These are phyloP conservation scores for Drosophila robusta DNA, from an alignment of 2,888 invertebrate genomes.

Conservation along the genomic window DNA sequence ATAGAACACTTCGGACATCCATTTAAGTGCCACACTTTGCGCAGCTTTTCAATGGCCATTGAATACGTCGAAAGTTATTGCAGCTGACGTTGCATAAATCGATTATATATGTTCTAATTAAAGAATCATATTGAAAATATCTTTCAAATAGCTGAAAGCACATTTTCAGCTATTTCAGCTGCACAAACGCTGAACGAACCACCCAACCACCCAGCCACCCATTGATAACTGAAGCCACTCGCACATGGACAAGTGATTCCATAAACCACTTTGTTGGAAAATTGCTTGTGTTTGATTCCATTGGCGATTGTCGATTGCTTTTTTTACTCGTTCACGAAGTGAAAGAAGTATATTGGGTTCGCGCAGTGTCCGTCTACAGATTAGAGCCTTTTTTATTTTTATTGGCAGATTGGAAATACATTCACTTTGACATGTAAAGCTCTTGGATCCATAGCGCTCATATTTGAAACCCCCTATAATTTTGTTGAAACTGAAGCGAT, in stretches of 20 bases:
- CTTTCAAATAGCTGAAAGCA: constrained; percentile 17
- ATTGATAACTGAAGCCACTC: constrained; percentile 24
- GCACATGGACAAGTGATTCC: constrained; percentile 22
- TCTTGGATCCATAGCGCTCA: too few relatives aligned
- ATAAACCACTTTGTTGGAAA: constrained; percentile 43
- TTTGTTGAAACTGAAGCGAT: too few relatives aligned
- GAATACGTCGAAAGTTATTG: constrained; percentile 10
- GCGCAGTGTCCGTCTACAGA: too few relatives aligned
- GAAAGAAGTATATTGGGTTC: too few relatives aligned
- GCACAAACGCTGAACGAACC: background rate
- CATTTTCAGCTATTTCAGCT: constrained; percentile 23
- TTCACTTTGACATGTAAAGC: too few relatives aligned
- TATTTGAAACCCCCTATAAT: too few relatives aligned
- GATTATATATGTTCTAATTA: constrained; percentile 14
- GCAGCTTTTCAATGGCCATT: constrained; percentile 2
- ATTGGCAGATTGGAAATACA: too few relatives aligned
- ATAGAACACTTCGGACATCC: background rate
- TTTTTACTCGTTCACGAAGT: too few relatives aligned
- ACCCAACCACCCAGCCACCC: background rate
- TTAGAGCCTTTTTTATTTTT: too few relatives aligned
- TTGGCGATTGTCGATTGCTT: constrained; percentile 34
- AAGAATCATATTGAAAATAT: constrained; percentile 32
- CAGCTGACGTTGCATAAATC: constrained; percentile 5
- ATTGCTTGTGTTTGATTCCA: constrained; percentile 38
- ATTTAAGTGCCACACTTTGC: background rate